phyloP scores from a whole-genome alignment of 1,140 invertebrate genomes.

The Drosophila nannoptera region DNA sequence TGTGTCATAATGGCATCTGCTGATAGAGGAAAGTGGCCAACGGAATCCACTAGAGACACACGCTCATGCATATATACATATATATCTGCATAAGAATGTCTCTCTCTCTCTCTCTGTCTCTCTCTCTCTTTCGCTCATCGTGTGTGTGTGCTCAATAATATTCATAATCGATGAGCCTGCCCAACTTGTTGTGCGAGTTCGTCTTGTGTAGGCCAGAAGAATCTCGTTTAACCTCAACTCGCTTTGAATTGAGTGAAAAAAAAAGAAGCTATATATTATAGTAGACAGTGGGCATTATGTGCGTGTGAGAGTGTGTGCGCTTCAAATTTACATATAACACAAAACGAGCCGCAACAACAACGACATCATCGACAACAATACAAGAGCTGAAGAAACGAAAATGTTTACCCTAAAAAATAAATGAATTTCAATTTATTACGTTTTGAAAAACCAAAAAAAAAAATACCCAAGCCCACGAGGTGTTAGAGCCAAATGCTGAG shows the following conservation, averaged over 20 bases:
- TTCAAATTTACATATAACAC: conserved; percentile 65
- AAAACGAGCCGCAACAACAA: conserved; percentile 34
- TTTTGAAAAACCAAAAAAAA: conserved; percentile 19
- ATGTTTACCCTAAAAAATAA: conserved; percentile 57
- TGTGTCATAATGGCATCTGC: conserved; percentile 65
- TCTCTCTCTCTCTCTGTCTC: too few species aligned
- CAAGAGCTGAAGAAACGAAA: conserved; percentile 49
- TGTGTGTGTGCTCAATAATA: conserved; percentile 64
- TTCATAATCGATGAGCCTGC: conserved; percentile 69
- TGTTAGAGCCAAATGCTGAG: background rate
- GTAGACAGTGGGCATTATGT: conserved; percentile 34
- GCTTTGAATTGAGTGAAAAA: conserved; percentile 26
- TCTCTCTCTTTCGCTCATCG: too few species aligned
- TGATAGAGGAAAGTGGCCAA: conserved; percentile 42
- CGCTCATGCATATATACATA: conserved; percentile 38
- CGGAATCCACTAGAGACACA: background rate
- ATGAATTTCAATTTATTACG: conserved; percentile 11
- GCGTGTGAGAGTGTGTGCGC: conserved; percentile 37
- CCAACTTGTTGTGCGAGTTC: conserved; percentile 61
- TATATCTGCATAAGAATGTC: conserved; percentile 56
- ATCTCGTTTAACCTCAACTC: conserved; percentile 45
- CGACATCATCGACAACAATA: conserved; percentile 41
- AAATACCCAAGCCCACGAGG: too few species aligned
- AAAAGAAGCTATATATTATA: conserved; percentile 9
- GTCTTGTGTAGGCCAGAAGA: conserved; percentile 53